These are phyloP conservation scores for Matsumurasca onukii DNA, from an alignment of 1,140 invertebrate genomes.

Conservation along the genomic window DNA sequence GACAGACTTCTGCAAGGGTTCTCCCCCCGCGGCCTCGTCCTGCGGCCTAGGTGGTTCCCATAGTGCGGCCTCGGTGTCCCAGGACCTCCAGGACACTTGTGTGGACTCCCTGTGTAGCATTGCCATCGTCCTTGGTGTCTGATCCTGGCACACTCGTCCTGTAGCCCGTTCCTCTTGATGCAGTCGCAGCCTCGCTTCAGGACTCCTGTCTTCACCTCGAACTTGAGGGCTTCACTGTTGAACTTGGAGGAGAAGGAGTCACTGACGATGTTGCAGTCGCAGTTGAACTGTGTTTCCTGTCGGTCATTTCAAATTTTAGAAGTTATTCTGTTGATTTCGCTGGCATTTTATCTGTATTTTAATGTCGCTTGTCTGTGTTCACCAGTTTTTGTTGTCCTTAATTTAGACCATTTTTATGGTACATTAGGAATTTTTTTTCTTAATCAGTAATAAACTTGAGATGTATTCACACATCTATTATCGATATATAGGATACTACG, in stretches of 20 bases:
- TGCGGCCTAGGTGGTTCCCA: background rate
- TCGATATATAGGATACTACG: background rate
- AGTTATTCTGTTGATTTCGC: background rate
- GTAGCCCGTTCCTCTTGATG: background rate
- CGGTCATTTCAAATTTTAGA: background rate
- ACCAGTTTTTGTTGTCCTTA: background rate
- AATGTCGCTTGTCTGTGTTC: background rate
- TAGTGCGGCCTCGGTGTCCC: background rate
- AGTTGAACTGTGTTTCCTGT: background rate
- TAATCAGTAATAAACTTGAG: background rate
- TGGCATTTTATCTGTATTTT: background rate
- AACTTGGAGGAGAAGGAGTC: background rate
- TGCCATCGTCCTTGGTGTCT: background rate
- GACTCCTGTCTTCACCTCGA: background rate
- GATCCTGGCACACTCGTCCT: background rate
- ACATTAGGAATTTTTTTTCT: background rate
- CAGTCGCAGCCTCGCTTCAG: slow-evolving; percentile 9
- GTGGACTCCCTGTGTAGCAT: no score
- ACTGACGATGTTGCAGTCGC: background rate
- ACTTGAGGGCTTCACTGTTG: slow-evolving; percentile 2
- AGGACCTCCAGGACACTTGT: background rate
- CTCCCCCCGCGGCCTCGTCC: background rate
- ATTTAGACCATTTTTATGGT: background rate
- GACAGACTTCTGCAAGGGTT: no score
- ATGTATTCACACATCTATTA: background rate